Conservation (phyloP, 2,888 invertebrate species). For the Laothoe populi region DNA sequence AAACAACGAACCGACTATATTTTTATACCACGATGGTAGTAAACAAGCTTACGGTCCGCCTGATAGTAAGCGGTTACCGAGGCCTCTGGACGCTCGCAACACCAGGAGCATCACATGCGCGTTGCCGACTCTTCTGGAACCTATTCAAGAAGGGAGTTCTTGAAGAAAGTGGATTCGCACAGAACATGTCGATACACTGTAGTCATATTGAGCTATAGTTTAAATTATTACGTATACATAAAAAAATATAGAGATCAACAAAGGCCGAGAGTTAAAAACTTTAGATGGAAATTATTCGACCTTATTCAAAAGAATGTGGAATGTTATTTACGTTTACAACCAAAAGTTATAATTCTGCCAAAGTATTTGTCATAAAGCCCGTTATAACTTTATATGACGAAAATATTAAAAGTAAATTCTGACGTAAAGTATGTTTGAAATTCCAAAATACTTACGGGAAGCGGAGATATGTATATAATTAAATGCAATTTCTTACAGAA, state of each 20-base stretch:
- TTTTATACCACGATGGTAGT: too few species aligned
- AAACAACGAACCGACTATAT: too few species aligned
- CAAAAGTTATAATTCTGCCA: constrained; percentile 59
- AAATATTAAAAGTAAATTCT: constrained; percentile 77
- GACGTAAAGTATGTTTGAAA: constrained; percentile 70
- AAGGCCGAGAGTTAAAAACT: background rate
- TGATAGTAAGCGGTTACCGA: too few species aligned
- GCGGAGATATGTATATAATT: constrained; percentile 75
- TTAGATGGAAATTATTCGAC: background rate
- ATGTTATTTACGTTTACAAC: constrained; percentile 17
- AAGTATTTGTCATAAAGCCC: constrained; percentile 69
- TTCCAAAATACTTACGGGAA: constrained; percentile 69
- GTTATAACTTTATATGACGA: constrained; percentile 58
- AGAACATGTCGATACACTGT: too few species aligned
- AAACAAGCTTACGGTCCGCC: too few species aligned
- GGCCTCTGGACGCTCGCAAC: too few species aligned
- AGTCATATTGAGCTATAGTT: too few species aligned
- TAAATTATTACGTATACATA: background rate
- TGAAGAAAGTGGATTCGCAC: too few species aligned
- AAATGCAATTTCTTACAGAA: constrained; percentile 82
- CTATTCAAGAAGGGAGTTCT: too few species aligned
- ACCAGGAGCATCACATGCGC: too few species aligned
- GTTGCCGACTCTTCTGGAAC: too few species aligned
- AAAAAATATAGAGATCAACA: background rate
- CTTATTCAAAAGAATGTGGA: constrained; percentile 12